Percentiles rank a stretch among this genome's conserved stretches.
phyloP scores from a whole-genome alignment of 2,113 vertebrate genomes.

The Aldabrachelys gigantea region DNA sequence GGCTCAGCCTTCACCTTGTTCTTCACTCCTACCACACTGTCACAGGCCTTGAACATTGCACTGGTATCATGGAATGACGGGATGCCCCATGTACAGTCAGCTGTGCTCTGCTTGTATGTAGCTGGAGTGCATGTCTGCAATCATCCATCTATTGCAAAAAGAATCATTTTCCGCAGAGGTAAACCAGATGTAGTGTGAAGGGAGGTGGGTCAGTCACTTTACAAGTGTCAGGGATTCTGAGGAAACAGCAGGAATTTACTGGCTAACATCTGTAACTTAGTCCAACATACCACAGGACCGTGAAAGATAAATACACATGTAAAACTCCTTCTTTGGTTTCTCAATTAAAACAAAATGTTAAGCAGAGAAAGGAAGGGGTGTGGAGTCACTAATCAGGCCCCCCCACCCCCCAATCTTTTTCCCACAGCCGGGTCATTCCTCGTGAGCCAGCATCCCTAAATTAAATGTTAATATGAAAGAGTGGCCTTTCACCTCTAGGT shows the following conservation, averaged over 20 bases:
- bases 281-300: not conserved
- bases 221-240: conserved; percentile 25
- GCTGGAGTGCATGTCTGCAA: not conserved
- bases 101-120: not conserved
- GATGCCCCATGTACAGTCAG: not conserved
- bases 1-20: not conserved
- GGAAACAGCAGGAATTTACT: conserved; percentile 63
- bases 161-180: not conserved
- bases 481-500: conserved; percentile 54
- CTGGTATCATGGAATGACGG: not conserved
- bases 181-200: not conserved
- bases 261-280: conserved; percentile 42
- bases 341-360: not conserved
- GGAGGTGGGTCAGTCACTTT: conserved; percentile 47
- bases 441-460: conserved; percentile 49
- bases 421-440: conserved; percentile 65
- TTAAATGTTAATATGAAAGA: conserved; percentile 71
- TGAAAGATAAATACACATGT: conserved; percentile 52
- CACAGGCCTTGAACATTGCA: not conserved
- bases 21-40: not conserved
- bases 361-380: not conserved
- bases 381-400: conserved; percentile 29
- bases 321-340: conserved; percentile 49
- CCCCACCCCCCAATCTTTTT: conserved; percentile 50
- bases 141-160: not conserved